Conservation (phyloP, 2,797 vertebrate genomes). For the Crocodylus rhombifer region DNA sequence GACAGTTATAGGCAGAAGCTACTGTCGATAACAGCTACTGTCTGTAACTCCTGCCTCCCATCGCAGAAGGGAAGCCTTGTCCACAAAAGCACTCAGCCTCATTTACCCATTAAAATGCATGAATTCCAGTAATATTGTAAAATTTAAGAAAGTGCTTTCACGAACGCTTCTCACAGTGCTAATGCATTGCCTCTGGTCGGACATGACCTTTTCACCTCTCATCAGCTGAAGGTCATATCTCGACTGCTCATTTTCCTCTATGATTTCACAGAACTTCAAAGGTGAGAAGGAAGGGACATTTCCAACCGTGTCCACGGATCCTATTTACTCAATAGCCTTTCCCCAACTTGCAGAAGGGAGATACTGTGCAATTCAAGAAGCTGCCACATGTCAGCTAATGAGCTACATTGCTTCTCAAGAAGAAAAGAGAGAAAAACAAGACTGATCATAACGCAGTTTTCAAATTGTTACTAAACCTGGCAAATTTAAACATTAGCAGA, state of each 20-base stretch:
- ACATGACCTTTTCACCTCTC: not conserved
- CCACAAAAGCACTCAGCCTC: not conserved
- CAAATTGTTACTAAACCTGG: not conserved
- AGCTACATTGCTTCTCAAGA: not conserved
- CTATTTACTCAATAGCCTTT: not conserved
- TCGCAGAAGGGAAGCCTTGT: not conserved
- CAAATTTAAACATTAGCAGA: slow-evolving; percentile 33
- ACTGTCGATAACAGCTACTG: not conserved
- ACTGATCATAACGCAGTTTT: not conserved
- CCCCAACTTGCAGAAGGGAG: not conserved
- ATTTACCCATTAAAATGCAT: not conserved
- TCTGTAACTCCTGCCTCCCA: not conserved
- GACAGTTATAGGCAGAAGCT: not conserved
- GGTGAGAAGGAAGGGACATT: not conserved
- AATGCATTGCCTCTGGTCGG: not conserved
- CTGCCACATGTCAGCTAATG: not conserved
- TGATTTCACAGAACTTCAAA: not conserved
- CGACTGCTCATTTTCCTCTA: not conserved
- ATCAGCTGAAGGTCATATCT: not conserved
- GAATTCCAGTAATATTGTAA: not conserved
- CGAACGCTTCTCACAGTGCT: not conserved
- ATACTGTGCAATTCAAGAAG: not conserved
- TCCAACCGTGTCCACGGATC: not conserved
- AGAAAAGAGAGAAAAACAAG: not conserved
- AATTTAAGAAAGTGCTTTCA: not conserved